Evolutionary conservation across 2,797 vertebrate species (phyloP), one percentile per base, ranked within the genome.

Genomic region (Tamandua tetradactyla): DNA sequence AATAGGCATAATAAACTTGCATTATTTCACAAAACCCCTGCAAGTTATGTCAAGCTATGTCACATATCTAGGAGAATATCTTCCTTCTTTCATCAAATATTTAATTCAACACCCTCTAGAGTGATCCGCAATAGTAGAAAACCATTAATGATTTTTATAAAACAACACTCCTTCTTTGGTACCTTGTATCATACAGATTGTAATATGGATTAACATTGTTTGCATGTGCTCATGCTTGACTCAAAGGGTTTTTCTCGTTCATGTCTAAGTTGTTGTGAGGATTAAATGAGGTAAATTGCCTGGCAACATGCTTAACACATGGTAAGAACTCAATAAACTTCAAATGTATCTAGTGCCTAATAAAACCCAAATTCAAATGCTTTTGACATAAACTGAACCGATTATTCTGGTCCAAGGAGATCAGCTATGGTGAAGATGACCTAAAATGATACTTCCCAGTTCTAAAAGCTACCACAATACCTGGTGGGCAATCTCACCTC

Each of bases 271-370:
- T 95, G 23, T 55, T 93, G 49, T 42, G 18, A 82, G 42, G 80
- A 95, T 62, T 91, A 79, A 93, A 76, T 89, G 47, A 89, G 15
- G 52, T 68, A 93, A 93, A 62, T 83, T 78, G 92, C 8, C 62
- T 81, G 68, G 55, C 20, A 83, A 95, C 62, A 22, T 81, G n/a
- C n/a, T n/a, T n/a, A n/a, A n/a, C n/a, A n/a, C n/a, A n/a, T n/a
- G n/a, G n/a, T n/a, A n/a, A n/a, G n/a, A 95, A 93, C 62, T 95
- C 80, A 95, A 72, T 72, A 85, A 84, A 69, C 75, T 44, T 25
- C 57, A 42, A n/a, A n/a, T n/a, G n/a, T 68, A n/a, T 44, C 84
- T 72, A 87, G 40, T 80, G 14, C 14, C 59, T 71, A n/a, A 44
- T 49, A 72, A 92, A 37, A 89, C 17, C 87, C 75, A 75, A 55